Percentiles rank a stretch among this genome's conserved stretches.
Conservation (phyloP, 2,888 invertebrate species). For the Thera obeliscata region DNA sequence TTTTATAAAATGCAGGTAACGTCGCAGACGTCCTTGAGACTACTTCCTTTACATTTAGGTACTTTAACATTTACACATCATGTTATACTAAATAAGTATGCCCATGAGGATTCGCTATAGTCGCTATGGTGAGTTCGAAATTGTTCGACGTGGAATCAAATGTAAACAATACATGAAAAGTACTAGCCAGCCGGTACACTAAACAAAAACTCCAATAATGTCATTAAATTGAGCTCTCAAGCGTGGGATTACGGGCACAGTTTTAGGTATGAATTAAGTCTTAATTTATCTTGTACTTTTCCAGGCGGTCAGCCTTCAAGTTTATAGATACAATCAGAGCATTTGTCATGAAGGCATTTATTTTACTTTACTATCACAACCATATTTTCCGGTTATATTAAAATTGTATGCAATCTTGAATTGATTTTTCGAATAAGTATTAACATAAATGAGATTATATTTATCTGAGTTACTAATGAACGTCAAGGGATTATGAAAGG, state of each 20-base stretch:
- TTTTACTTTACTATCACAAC: not conserved
- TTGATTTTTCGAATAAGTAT: not conserved
- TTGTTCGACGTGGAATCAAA: constrained; percentile 1
- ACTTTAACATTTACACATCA: constrained; percentile 25
- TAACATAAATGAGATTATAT: not conserved
- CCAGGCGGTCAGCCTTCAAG: constrained; percentile 69
- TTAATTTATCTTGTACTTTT: constrained; percentile 74
- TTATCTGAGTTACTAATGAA: too few species aligned
- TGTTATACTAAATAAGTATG: not conserved
- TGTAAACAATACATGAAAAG: constrained; percentile 24
- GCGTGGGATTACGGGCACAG: constrained; percentile 73
- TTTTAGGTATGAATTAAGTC: constrained; percentile 74
- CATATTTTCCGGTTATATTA: not conserved
- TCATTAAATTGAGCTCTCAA: constrained; percentile 72
- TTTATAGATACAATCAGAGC: constrained; percentile 61
- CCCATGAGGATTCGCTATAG: not conserved
- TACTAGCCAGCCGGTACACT: constrained; percentile 36
- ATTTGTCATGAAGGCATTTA: constrained; percentile 52
- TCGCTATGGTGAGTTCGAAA: not conserved
- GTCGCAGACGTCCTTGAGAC: constrained; percentile 58
- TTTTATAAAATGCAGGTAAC: constrained; percentile 52
- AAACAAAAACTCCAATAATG: constrained; percentile 69
- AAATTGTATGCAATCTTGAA: not conserved
- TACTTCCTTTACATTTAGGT: constrained; percentile 46
- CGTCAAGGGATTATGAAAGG: too few species aligned